These are phyloP conservation scores for Sialis fuliginosa DNA, from an alignment of 2,888 invertebrate species.

Conservation along the genomic window DNA sequence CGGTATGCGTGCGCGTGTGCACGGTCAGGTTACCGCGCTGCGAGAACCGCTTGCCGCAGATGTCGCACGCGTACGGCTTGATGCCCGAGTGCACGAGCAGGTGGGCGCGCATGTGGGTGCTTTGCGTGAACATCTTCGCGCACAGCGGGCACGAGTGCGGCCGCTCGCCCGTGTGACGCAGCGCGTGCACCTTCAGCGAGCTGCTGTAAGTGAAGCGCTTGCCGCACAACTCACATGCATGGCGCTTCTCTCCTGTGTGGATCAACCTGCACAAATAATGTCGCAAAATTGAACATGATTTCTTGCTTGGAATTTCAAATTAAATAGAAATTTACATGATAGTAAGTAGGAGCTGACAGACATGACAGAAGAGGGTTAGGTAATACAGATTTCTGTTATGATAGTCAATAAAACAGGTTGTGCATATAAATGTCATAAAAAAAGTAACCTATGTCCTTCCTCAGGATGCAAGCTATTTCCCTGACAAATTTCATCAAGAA, in stretches of 20 bases:
- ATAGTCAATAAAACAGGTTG: too few species aligned
- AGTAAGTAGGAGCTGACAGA: too few species aligned
- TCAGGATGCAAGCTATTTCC: too few species aligned
- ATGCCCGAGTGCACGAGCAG: slow-evolving; percentile 8
- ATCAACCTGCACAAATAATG: background rate
- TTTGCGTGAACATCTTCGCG: slow-evolving; percentile 8
- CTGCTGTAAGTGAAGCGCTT: slow-evolving; percentile 18
- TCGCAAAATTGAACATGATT: too few species aligned
- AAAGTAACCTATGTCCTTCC: too few species aligned
- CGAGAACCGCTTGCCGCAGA: slow-evolving; percentile 9
- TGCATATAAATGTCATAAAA: too few species aligned
- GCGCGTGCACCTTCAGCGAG: slow-evolving; percentile 17
- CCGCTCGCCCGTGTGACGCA: slow-evolving; percentile 18
- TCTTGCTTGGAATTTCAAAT: too few species aligned
- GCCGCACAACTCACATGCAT: slow-evolving; percentile 14
- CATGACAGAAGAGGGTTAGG: too few species aligned
- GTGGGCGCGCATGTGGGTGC: slow-evolving; percentile 8
- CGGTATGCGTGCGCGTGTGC: slow-evolving; percentile 11
- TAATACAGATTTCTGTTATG: too few species aligned
- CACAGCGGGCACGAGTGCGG: slow-evolving; percentile 12
- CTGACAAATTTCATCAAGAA: too few species aligned
- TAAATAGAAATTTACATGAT: too few species aligned
- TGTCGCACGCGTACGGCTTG: slow-evolving; percentile 7
- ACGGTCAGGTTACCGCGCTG: slow-evolving; percentile 10
- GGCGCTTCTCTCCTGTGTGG: slow-evolving; percentile 18